These are phyloP conservation scores for Dryobates pubescens DNA, from an alignment of 2,797 vertebrate genomes.

Conservation along the genomic window DNA sequence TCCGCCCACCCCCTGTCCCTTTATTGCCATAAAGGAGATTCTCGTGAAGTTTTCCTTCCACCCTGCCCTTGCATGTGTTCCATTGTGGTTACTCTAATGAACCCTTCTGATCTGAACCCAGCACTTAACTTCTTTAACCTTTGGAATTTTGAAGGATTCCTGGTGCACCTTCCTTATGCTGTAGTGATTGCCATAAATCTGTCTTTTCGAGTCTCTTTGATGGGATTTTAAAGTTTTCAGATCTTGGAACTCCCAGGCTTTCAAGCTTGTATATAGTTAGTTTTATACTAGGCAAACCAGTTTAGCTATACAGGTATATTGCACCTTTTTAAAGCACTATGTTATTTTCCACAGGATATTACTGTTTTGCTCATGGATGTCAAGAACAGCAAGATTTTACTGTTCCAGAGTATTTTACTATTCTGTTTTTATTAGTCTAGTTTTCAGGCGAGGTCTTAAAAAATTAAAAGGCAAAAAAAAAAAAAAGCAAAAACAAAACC, in stretches of 20 bases:
- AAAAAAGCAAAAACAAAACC: accelerated
- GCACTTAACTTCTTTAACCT: constrained; percentile 81
- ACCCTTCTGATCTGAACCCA: constrained; percentile 79
- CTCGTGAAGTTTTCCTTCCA: constrained; percentile 72
- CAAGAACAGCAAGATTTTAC: constrained; percentile 81
- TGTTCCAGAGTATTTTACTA: constrained; percentile 84
- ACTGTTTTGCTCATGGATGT: constrained; percentile 84
- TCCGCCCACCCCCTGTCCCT: background rate
- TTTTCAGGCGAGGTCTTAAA: constrained; percentile 80
- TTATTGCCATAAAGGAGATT: constrained; percentile 73
- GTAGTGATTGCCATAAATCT: constrained; percentile 81
- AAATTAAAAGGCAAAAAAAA: constrained; percentile 49
- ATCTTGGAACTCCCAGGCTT: constrained; percentile 79
- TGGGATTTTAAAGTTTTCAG: constrained; percentile 82
- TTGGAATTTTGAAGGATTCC: constrained; percentile 81
- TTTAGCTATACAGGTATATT: constrained; percentile 80
- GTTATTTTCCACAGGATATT: constrained; percentile 81
- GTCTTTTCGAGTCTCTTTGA: constrained; percentile 79
- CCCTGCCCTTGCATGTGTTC: constrained; percentile 76
- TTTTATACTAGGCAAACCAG: constrained; percentile 81
- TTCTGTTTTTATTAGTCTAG: constrained; percentile 82
- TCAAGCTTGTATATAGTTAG: constrained; percentile 83
- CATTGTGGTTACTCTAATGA: constrained; percentile 76
- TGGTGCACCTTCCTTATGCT: constrained; percentile 86
- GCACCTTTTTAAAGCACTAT: constrained; percentile 84